Conservation (phyloP, 1,140 invertebrate species). For the Adelges cooleyi region DNA sequence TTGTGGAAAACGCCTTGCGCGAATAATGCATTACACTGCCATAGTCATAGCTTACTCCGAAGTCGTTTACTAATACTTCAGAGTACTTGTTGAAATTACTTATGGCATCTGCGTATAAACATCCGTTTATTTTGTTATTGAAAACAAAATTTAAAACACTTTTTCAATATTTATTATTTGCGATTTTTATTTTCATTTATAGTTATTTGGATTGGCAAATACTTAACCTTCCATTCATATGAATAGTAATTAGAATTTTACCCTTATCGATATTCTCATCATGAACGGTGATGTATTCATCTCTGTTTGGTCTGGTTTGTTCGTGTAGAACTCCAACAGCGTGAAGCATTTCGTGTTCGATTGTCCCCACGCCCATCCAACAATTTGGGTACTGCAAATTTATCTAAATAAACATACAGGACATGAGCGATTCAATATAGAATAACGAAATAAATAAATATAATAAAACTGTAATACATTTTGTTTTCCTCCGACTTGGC, state of each 20-base stretch:
- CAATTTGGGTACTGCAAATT: slow-evolving; percentile 65
- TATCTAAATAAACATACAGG: slow-evolving; percentile 38
- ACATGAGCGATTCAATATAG: no score
- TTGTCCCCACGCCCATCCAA: slow-evolving; percentile 54
- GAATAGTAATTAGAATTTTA: no score
- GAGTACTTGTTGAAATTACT: no score
- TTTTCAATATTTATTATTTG: no score
- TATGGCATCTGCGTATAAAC: no score
- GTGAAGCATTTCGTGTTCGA: slow-evolving; percentile 78
- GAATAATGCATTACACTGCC: slow-evolving; percentile 78
- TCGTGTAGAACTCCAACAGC: slow-evolving; percentile 77
- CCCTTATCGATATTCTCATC: slow-evolving; percentile 60
- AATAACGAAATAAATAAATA: no score
- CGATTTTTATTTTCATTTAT: no score
- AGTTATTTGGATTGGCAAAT: no score
- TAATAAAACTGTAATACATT: slow-evolving; percentile 38
- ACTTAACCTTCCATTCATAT: no score
- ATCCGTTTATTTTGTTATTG: slow-evolving; percentile 18
- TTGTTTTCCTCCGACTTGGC: slow-evolving; percentile 44
- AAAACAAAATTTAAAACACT: no score
- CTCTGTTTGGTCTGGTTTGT: slow-evolving; percentile 67
- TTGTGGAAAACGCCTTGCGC: slow-evolving; percentile 59
- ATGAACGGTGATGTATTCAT: slow-evolving; percentile 56
- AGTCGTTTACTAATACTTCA: slow-evolving; percentile 44
- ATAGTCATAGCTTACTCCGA: slow-evolving; percentile 62